A percentile compares a stretch with the other conserved stretches of the same genome.
Evolutionary conservation across 37 sponge, comb jelly and placozoan species (phyloP).

Genomic region (Halisarca cf. caerulea): DNA sequence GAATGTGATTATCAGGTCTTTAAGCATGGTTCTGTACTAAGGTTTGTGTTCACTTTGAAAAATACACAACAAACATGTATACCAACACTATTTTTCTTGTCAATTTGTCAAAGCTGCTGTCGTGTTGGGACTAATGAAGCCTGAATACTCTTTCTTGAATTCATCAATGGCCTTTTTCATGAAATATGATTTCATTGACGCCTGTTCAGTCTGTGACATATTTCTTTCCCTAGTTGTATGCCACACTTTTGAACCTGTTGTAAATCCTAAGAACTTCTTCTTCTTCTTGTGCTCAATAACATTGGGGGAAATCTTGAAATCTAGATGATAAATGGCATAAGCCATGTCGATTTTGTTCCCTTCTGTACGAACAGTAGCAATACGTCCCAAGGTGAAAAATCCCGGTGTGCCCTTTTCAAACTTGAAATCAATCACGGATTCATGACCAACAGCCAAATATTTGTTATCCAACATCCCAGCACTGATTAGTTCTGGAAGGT

Average conservation of each 20-base stretch:
- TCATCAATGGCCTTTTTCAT: neutral
- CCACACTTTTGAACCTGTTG: neutral
- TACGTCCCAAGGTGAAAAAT: neutral
- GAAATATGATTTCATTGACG: neutral
- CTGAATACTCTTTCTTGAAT: neutral
- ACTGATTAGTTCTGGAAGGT: neutral
- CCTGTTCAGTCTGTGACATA: neutral
- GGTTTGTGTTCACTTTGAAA: no score
- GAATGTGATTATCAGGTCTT: no score
- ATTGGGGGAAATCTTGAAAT: neutral
- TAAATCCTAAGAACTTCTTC: neutral
- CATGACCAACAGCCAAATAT: neutral
- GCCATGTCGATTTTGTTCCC: neutral
- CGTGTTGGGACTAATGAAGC: neutral
- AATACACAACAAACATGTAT: no score
- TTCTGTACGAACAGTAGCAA: neutral
- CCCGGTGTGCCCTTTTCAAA: neutral
- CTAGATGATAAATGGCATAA: neutral
- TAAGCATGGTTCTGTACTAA: no score
- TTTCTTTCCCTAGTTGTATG: constrained; percentile 1
- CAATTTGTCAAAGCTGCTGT: no score
- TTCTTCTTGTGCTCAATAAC: neutral
- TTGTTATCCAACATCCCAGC: neutral
- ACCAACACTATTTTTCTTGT: no score
- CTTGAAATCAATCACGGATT: neutral